These are phyloP conservation scores for Epizoanthus scotinus DNA, from an alignment of 92 coral and sea anemone species.

Conservation along the genomic window DNA sequence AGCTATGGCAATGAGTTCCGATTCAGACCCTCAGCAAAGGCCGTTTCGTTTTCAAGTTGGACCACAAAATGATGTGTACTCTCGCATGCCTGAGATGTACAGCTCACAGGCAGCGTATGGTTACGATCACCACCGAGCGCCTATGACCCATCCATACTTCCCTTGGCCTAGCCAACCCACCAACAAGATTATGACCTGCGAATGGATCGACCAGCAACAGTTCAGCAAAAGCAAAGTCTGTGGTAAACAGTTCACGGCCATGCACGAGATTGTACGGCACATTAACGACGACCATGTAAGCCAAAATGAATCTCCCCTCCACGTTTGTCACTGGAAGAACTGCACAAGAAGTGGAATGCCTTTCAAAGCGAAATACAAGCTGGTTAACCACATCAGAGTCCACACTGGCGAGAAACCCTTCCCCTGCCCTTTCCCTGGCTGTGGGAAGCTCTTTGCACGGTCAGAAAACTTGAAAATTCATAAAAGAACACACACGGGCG, in stretches of 20 bases:
- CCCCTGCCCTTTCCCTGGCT: conserved; percentile 97
- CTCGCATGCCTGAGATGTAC: conserved; percentile 71
- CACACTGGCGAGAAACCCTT: conserved; percentile 99
- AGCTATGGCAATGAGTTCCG: conserved; percentile 68
- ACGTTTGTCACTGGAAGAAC: conserved; percentile 97
- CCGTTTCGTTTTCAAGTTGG: conserved; percentile 62
- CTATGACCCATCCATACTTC: conserved; percentile 61
- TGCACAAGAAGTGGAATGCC: conserved; percentile 96
- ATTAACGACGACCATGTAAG: conserved; percentile 98
- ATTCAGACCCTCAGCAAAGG: conserved; percentile 68
- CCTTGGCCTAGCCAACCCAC: conserved; percentile 68
- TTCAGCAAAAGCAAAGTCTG: conserved; percentile 93
- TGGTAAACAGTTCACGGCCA: conserved; percentile 93
- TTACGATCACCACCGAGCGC: conserved; percentile 73
- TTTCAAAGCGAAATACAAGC: conserved; percentile 97
- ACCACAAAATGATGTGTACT: conserved; percentile 56
- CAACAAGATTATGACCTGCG: conserved; percentile 93
- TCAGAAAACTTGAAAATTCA: conserved; percentile 98
- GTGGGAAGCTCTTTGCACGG: conserved; percentile 98
- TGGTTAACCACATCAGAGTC: conserved; percentile 94
- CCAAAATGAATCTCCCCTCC: conserved; percentile 96
- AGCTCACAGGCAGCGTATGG: conserved; percentile 70
- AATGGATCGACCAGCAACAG: conserved; percentile 98
- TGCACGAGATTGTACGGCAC: conserved; percentile 98
- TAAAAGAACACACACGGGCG: conserved; percentile 98